Base-by-base conservation (phyloP, 2,797 vertebrate genomes). In the Pangasius mekongensis region DNA sequence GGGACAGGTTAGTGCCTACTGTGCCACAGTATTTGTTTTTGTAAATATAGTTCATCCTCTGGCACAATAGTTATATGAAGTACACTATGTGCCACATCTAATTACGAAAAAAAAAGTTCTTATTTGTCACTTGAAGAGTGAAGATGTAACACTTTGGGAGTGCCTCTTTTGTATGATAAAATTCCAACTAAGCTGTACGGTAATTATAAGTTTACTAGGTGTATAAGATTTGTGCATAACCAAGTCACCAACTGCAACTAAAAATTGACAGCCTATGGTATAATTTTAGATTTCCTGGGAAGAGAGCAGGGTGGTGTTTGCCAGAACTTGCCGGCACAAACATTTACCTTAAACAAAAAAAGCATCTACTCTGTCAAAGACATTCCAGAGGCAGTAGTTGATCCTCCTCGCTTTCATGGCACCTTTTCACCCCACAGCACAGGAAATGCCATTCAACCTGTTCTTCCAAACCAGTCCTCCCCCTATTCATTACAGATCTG, bases 371-470 rank as follows among this genome's bases (percentile, higher is more conserved):
- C 89, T 89, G 90, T 87, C 74, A 88, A 90, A 93, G 89, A 91
- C 92, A 93, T 93, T 94, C 92, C 92, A 90, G 89, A 91, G 89
- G 89, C 89, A 90, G 91, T 87, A 90, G 91, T 90, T 92, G 90
- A 92, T 93, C 92, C 92, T 91, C 87, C 93, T 93, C 93, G 88
- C 90, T 91, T 91, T 93, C 90, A 93, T 88, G 93, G 87, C 83
- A 80, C 76, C 64, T 60, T 89, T 88, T 36, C 49, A 93, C 85
- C 89, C 91, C 30, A 76, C 74, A 83, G 89, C 86, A 92, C 52
- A 83, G 78, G 86, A 93, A 92, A 93, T 92, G 91, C 93, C 81
- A 74, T 85, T 62, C 87, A 83, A 88, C 91, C 89, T 90, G 90
- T 86, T 93, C 93, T 91, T 90, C 87, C 56, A 91, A 91, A 93